Conservation (phyloP, 2,888 invertebrate genomes). For the Eretmocerus hayati region DNA sequence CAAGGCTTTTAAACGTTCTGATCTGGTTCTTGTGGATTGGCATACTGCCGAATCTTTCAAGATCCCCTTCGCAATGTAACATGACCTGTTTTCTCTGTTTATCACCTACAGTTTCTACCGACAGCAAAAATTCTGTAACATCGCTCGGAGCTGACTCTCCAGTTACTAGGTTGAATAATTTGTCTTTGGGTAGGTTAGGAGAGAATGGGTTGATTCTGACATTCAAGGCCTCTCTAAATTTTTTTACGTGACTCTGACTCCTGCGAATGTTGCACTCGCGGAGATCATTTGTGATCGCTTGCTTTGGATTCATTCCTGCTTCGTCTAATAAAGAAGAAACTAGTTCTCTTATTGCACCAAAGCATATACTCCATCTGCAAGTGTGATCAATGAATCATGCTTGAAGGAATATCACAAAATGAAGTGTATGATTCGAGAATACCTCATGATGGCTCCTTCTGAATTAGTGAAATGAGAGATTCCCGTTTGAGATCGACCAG, state of each 20-base stretch:
- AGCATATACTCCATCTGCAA: conserved; percentile 20
- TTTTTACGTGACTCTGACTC: background rate
- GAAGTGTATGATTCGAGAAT: conserved; percentile 8
- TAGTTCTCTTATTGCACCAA: background rate
- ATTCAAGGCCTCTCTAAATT: background rate
- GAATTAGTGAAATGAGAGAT: conserved; percentile 11
- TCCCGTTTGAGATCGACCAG: conserved; percentile 19
- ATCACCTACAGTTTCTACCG: background rate
- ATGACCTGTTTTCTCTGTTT: background rate
- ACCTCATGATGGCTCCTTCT: conserved; percentile 7
- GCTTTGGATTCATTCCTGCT: background rate
- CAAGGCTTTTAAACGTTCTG: too few relatives aligned
- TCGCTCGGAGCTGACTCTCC: background rate
- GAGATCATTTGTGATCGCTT: background rate
- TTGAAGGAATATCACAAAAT: too few relatives aligned
- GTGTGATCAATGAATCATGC: too few relatives aligned
- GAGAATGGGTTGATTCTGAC: background rate
- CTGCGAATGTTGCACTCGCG: background rate
- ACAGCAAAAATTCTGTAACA: background rate
- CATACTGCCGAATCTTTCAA: background rate
- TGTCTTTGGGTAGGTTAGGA: too few relatives aligned
- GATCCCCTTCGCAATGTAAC: background rate
- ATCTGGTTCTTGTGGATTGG: background rate
- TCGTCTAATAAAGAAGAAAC: background rate
- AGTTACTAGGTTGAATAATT: background rate